Base-by-base conservation (phyloP, 2,113 vertebrate species). In the Nicator chloris region DNA sequence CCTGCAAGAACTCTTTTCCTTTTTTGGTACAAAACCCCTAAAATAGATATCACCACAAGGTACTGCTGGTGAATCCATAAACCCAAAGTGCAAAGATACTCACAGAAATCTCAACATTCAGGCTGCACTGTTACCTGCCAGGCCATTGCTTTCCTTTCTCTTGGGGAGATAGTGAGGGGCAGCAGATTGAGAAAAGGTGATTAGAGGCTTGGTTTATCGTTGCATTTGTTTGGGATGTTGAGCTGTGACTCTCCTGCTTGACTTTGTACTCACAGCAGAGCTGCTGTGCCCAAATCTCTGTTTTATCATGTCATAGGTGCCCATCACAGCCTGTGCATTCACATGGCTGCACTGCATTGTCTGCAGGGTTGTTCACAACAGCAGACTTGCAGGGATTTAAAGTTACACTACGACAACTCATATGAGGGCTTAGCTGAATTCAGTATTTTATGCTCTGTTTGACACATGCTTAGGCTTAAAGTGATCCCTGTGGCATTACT, bases 381-480 rank as follows among this genome's bases (percentile, higher is more conserved):
- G 59, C 66, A 94, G 60, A 33, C 72, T 70, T 68, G 51, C 56
- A 56, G 56, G 42, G 60, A 75, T 86, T 92, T 92, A 45, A 83
- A 90, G 39, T 83, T 94, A 88, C 59, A 83, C 75, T 26, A 63
- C 85, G 93, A 73, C 71, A 94, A 64, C 68, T 88, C 71, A 60
- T 68, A 45, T 2, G 22, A 73, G 44, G 80, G 65, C 57, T 86
- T 92, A 90, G 33, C 35, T 94, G 92, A 33, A 61, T 73, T 54
- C 23, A n/a, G 33, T 44, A 75, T 90, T 88, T 45, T 28, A 66
- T 78, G 86, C 47, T 95, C 75, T 63, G 75, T 80, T 93, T 93
- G 90, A 92, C 80, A 93, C 79, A 75, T 51, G 80, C 82, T 90
- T 57, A 66, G 82, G 90, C 68, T 90, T 90, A 88, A 90, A 81